Base-by-base conservation (phyloP, 2,797 vertebrate genomes). In the Trematomus bernacchii region DNA sequence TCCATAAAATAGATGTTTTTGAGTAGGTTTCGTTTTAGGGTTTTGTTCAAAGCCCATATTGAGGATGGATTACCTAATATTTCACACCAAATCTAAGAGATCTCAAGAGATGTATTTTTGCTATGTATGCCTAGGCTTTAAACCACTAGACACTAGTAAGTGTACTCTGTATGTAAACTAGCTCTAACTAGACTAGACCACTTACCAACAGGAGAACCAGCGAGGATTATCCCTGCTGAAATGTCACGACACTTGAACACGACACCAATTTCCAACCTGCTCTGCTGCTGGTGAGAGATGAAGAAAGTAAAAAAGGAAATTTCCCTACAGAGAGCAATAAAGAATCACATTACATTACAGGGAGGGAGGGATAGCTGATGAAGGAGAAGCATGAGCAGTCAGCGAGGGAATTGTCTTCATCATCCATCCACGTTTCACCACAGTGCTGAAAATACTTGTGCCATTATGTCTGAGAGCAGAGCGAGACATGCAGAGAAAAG, bases 401-500 rank as follows among this genome's bases (percentile, higher is more conserved):
- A 37, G 33, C 6, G 48, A 66, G 67, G 54, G 76, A 71, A 89
- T 89, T 76, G 82, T 80, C 76, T 81, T 85, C 71, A 83, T 87
- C 89, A 89, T 85, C 87, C 79, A 87, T 90, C 87, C 85, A 70
- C n/a, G 50, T 83, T 89, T 76, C 78, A 75, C 7, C 68, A 40
- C 44, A 10, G 40, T 30, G 90, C 89, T 88, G 90, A 90, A 93
- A 93, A 92, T 93, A 93, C 76, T 76, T 14, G 1, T 16, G 70
- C 84, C 86, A 88, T 91, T 90, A 86, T 21, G 44, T 64, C 12
- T 0, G 62, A 73, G 82, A 82, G 76, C 80, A 76, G 82, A 79
- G 77, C 1, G 23, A 66, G 68, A 85, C 67, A 51, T 78, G 76
- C 57, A 53, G 47, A 54, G 65, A 67, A 71, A 74, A 75, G 55